A percentile compares a stretch with the other conserved stretches of the same genome.
phyloP scores from a whole-genome alignment of 2,113 vertebrate genomes.

The Zapus hudsonius region DNA sequence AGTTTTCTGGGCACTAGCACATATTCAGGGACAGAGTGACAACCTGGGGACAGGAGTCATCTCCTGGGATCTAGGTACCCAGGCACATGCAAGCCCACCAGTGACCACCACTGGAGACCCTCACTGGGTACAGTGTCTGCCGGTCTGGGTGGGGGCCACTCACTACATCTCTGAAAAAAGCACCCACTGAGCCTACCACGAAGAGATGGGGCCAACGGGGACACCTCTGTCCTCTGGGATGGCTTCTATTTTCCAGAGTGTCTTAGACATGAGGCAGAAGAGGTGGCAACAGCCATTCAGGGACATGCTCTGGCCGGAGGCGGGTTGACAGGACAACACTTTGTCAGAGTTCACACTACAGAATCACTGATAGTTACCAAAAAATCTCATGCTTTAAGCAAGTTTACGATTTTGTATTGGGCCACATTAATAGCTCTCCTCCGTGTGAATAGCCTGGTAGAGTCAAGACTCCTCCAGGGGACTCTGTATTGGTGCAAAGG shows the following conservation, averaged over 20 bases:
- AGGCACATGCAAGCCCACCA: background rate
- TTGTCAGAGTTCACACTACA: too few species aligned
- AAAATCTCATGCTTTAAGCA: too few species aligned
- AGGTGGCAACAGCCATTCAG: fast-evolving
- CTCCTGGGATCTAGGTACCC: background rate
- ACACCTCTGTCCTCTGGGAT: background rate
- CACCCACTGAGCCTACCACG: fast-evolving
- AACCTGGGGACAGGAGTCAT: background rate
- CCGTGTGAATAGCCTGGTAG: too few species aligned
- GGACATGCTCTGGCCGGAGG: background rate
- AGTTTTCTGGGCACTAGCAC: background rate
- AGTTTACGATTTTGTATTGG: too few species aligned
- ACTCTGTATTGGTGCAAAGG: too few species aligned
- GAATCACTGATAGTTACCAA: too few species aligned
- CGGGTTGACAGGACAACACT: too few species aligned
- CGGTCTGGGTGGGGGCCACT: background rate
- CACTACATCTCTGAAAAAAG: background rate
- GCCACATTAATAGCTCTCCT: too few species aligned
- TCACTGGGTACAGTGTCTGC: fast-evolving
- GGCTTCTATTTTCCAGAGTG: background rate
- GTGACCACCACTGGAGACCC: fast-evolving
- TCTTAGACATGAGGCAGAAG: too few species aligned
- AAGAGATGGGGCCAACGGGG: background rate
- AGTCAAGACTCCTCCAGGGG: background rate
- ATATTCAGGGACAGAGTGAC: background rate